Evolutionary conservation across 2,797 vertebrate genomes (phyloP).

Genomic region (Acrocephalus scirpaceus): DNA sequence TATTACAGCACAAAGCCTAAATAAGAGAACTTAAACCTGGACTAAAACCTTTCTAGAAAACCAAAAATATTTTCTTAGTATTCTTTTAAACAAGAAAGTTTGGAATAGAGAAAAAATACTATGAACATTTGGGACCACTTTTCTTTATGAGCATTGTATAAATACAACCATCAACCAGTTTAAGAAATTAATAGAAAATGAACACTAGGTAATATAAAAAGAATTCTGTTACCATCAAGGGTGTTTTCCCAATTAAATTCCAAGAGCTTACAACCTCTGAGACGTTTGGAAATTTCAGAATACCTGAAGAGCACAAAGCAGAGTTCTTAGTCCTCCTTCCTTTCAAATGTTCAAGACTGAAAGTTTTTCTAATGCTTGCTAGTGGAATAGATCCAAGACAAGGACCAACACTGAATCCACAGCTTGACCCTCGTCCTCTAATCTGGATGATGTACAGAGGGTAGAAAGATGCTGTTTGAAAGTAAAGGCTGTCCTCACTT

Average conservation of each 20-base stretch:
- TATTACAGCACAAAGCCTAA: not conserved
- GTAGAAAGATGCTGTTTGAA: not conserved
- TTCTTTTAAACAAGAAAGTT: not conserved
- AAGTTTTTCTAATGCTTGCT: not conserved
- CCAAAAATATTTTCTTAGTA: not conserved
- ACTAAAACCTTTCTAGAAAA: not conserved
- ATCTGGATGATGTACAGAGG: not conserved
- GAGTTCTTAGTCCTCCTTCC: not conserved
- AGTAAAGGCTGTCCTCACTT: not conserved
- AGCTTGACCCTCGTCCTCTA: accelerated
- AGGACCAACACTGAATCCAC: accelerated
- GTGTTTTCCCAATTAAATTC: not conserved
- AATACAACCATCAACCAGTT: not conserved
- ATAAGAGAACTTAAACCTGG: not conserved
- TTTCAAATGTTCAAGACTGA: not conserved
- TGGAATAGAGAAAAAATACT: not conserved
- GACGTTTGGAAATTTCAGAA: not conserved
- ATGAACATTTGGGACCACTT: not conserved
- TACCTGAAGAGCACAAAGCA: not conserved
- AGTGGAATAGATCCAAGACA: not conserved
- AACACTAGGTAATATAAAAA: not conserved
- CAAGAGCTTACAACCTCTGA: not conserved
- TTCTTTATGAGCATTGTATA: not conserved
- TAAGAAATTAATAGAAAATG: not conserved
- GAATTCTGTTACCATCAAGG: not conserved